Conservation (phyloP, 2,797 vertebrate genomes). For the Melanotaenia boesemani region DNA sequence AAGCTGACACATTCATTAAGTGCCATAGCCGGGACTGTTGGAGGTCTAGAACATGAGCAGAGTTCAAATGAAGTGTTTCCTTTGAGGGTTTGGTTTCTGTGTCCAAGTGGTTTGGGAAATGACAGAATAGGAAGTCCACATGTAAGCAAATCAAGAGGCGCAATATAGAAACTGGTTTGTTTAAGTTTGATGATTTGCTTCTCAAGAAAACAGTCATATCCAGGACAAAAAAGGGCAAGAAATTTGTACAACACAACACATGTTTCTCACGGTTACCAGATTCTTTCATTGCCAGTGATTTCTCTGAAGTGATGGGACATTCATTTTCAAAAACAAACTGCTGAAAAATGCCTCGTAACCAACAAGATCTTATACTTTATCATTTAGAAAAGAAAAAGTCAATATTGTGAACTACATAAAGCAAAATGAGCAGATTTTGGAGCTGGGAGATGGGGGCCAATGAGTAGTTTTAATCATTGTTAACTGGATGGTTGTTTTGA, state of each 20-base stretch:
- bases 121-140: constrained; percentile 49
- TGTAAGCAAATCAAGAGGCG: constrained; percentile 43
- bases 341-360: constrained; percentile 4
- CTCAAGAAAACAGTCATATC: constrained; percentile 7
- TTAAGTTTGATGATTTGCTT: constrained; percentile 18
- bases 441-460: background rate
- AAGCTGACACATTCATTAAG: constrained; percentile 21
- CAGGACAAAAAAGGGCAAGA: constrained; percentile 13
- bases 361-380: constrained; percentile 13
- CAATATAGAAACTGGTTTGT: constrained; percentile 29
- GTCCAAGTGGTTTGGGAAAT: constrained; percentile 28
- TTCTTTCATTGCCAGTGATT: constrained; percentile 24
- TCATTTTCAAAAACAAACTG: constrained; percentile 39
- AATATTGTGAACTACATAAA: constrained; percentile 13
- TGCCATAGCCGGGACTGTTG: constrained; percentile 25
- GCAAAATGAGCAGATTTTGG: constrained; percentile 19
- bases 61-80: constrained; percentile 39
- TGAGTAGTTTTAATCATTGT: constrained; percentile 18
- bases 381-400: constrained; percentile 12
- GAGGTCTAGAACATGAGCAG: constrained; percentile 47
- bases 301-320: constrained; percentile 52
- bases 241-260: constrained; percentile 49
- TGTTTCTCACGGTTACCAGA: constrained; percentile 36
- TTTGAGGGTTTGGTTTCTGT: constrained; percentile 37
- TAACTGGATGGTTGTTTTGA: constrained; percentile 26